phyloP scores from a whole-genome alignment of 2,888 invertebrate species.

The Scrobipalpa costella region DNA sequence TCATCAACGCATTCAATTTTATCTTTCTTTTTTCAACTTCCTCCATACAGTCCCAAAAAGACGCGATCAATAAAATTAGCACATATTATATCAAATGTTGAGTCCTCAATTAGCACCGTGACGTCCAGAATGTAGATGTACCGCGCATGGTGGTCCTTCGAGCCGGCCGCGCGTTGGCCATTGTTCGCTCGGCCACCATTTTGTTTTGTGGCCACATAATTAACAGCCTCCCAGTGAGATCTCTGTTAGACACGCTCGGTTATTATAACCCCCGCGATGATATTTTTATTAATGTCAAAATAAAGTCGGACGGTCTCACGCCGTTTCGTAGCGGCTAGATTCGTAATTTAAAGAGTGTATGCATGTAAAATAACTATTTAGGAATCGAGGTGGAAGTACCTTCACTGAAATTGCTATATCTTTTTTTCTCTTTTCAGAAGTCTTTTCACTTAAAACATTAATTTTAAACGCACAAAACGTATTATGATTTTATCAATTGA shows the following conservation, averaged over 20 bases:
- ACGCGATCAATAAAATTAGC: slow-evolving; percentile 21
- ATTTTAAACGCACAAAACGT: too few species aligned
- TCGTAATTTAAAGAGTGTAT: not conserved
- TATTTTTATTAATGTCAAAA: slow-evolving; percentile 81
- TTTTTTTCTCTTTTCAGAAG: too few species aligned
- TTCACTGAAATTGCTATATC: too few species aligned
- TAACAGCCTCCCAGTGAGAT: slow-evolving; percentile 78
- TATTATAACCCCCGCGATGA: slow-evolving; percentile 78
- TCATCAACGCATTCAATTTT: slow-evolving; percentile 16
- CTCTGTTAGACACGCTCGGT: slow-evolving; percentile 79
- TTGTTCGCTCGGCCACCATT: slow-evolving; percentile 68
- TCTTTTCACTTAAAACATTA: too few species aligned
- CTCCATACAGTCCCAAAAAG: not conserved
- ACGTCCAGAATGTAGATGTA: slow-evolving; percentile 43
- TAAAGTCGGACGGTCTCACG: slow-evolving; percentile 64
- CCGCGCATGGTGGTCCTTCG: slow-evolving; percentile 65
- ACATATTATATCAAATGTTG: slow-evolving; percentile 25
- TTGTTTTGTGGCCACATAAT: slow-evolving; percentile 78
- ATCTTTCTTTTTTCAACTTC: not conserved
- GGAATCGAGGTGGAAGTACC: too few species aligned
- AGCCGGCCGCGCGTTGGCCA: slow-evolving; percentile 69
- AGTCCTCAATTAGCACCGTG: slow-evolving; percentile 41
- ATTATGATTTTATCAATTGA: too few species aligned
- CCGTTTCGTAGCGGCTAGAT: slow-evolving; percentile 43
- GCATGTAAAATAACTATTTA: too few species aligned